phyloP scores from a whole-genome alignment of 2,797 vertebrate genomes.

The Sebastes iracundus region DNA sequence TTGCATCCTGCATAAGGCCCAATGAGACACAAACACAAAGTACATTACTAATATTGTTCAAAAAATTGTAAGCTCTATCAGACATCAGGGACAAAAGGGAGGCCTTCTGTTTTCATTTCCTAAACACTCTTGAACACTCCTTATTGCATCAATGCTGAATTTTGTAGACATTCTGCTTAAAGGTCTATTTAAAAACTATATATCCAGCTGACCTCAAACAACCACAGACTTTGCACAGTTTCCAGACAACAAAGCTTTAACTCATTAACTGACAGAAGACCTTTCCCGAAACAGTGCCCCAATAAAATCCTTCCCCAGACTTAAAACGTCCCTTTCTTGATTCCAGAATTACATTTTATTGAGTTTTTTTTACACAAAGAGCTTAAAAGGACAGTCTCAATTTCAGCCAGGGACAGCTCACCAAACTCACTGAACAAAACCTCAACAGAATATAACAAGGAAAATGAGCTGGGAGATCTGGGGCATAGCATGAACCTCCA shows the following conservation, averaged over 20 bases:
- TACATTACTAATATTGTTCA: background rate
- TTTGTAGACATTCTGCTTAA: background rate
- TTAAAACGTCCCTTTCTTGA: background rate
- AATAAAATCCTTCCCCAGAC: background rate
- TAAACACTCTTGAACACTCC: background rate
- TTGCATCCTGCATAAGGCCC: too few relatives aligned
- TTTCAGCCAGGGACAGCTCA: background rate
- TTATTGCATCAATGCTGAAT: background rate
- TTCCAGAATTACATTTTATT: conserved; percentile 29
- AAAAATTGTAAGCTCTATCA: background rate
- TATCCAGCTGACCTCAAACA: background rate
- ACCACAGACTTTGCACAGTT: background rate
- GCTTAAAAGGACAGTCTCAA: background rate
- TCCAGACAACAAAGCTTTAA: background rate
- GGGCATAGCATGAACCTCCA: background rate
- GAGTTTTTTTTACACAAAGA: background rate
- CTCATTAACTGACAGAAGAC: background rate
- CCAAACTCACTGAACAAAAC: conserved; percentile 1
- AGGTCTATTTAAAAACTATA: background rate
- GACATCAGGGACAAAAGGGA: background rate
- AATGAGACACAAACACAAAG: background rate
- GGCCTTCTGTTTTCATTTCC: background rate
- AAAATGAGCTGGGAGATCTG: background rate
- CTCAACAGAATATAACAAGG: background rate
- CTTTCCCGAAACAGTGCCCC: background rate